These are phyloP conservation scores for Chironomus riparius DNA, from an alignment of 2,888 invertebrate species.

Conservation along the genomic window DNA sequence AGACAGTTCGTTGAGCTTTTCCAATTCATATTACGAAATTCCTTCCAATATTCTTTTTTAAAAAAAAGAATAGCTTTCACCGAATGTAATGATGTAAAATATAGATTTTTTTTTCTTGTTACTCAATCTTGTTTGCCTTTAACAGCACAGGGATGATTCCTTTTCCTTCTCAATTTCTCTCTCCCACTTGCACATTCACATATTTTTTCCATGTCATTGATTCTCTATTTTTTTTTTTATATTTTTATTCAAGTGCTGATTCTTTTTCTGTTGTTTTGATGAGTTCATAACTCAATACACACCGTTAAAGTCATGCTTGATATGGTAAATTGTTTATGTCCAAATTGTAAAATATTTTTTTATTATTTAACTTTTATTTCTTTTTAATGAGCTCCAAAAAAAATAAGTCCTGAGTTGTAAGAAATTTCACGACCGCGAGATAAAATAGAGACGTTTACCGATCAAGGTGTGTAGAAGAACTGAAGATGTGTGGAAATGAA, in stretches of 20 bases:
- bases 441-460: neutral
- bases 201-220: neutral
- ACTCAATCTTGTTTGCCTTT: no score
- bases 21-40: slow-evolving; percentile 2
- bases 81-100: slow-evolving; percentile 14
- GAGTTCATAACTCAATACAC: neutral
- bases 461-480: neutral
- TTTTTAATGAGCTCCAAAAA: neutral
- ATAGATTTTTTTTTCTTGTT: slow-evolving; percentile 11
- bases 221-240: neutral
- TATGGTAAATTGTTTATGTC: neutral
- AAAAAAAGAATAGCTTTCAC: neutral
- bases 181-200: neutral
- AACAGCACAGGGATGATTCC: neutral
- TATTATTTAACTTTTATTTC: neutral
- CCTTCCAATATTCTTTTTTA: no score
- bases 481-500: neutral
- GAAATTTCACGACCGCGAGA: neutral
- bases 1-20: slow-evolving; percentile 23
- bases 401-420: neutral
- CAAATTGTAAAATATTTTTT: neutral
- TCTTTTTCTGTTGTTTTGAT: neutral
- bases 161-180: neutral
- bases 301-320: neutral
- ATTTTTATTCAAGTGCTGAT: neutral